Base-by-base conservation (phyloP, 2,888 invertebrate genomes). In the Dicranocentrus wangi region DNA sequence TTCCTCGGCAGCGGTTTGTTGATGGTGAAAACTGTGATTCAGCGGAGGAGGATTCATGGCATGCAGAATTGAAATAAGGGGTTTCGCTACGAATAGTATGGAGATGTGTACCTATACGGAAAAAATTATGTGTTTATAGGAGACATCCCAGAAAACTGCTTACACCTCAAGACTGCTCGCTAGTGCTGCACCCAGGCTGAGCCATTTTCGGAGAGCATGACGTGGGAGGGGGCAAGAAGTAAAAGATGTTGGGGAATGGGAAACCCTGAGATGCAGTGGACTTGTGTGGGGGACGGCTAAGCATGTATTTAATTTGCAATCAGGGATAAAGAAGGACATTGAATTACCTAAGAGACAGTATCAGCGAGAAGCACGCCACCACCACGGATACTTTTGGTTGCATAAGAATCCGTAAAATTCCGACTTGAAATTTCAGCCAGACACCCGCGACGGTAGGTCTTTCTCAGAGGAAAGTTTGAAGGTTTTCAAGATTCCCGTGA, bases 231-330 rank as follows among this genome's bases (percentile, higher is more conserved):
- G n/a, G n/a, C n/a, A n/a, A n/a, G n/a, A n/a, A n/a, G n/a, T n/a
- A n/a, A n/a, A n/a, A n/a, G n/a, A n/a, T n/a, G n/a, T n/a, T n/a
- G n/a, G n/a, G n/a, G n/a, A n/a, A n/a, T n/a, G n/a, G n/a, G n/a
- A n/a, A n/a, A n/a, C n/a, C n/a, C n/a, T n/a, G n/a, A n/a, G n/a
- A n/a, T n/a, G n/a, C n/a, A n/a, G 53, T 51, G 28, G 51, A 21
- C 25, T 23, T 2, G 10, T 3, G 32, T 32, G 47, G 28, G 28
- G 21, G 51, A 53, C 47, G 32, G 53, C 47, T 17, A 68, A 28
- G 27, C 53, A 28, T 61, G 53, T 28, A 75, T 66, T 75, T 75
- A 75, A 75, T 75, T 75, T 66, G 58, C 65, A 75, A 75, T 75
- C 75, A 75, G 55, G 28, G 53, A 75, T 61, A 53, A 66, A 55